Percentiles rank a stretch among this genome's conserved stretches.
phyloP scores from a whole-genome alignment of 1,140 invertebrate species.

The Samia ricini region DNA sequence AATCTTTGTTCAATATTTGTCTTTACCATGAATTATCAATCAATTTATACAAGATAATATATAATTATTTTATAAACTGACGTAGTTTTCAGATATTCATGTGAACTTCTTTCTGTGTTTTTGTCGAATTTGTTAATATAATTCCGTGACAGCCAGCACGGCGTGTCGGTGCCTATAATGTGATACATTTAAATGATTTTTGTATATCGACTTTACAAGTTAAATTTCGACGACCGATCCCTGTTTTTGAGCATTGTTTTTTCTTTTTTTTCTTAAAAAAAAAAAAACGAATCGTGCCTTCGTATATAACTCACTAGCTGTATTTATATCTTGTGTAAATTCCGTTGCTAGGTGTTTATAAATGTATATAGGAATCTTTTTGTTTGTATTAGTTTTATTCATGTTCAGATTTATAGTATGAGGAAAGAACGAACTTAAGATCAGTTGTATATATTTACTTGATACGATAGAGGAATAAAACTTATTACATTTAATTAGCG shows the following conservation, averaged over 20 bases:
- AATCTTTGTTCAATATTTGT: background rate
- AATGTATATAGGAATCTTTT: background rate
- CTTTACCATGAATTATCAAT: background rate
- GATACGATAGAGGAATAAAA: too few relatives aligned
- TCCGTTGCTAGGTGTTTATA: background rate
- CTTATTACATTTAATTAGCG: too few relatives aligned
- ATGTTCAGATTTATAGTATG: background rate
- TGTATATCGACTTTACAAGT: background rate
- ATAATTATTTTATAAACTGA: background rate
- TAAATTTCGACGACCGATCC: background rate
- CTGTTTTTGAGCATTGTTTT: background rate
- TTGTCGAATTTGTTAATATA: constrained; percentile 1
- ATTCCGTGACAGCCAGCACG: background rate
- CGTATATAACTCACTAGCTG: background rate
- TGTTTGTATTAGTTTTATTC: background rate
- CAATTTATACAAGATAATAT: background rate
- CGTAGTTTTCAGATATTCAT: background rate
- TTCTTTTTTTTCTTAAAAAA: too few relatives aligned
- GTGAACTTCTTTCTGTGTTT: background rate
- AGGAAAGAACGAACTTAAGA: background rate
- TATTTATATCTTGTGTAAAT: background rate
- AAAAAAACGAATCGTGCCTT: background rate
- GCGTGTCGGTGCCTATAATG: background rate
- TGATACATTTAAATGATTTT: background rate
- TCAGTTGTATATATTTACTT: too few relatives aligned